phyloP scores from a whole-genome alignment of 2,797 vertebrate species.

The Sebastolobus alascanus region DNA sequence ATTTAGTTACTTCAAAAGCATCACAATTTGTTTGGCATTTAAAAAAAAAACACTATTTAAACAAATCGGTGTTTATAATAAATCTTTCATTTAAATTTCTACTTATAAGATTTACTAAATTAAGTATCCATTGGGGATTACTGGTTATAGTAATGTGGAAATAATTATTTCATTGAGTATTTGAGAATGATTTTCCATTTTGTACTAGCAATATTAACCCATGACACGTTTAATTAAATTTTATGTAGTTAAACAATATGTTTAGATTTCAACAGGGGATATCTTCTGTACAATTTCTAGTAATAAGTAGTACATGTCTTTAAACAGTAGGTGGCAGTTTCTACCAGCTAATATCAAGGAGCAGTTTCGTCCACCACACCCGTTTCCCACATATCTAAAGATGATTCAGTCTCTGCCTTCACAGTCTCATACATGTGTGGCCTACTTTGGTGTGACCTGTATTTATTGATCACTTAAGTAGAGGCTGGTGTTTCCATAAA shows the following conservation, averaged over 20 bases:
- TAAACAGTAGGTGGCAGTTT: slow-evolving; percentile 60
- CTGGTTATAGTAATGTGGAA: neutral
- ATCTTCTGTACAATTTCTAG: neutral
- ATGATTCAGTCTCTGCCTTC: neutral
- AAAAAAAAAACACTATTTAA: neutral
- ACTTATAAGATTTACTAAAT: neutral
- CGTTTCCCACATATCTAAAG: neutral
- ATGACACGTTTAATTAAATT: too few species aligned
- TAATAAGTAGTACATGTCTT: neutral
- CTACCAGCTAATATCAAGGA: neutral
- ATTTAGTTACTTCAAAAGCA: neutral
- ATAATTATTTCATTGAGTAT: neutral
- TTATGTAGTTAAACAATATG: too few species aligned
- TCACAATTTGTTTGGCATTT: neutral
- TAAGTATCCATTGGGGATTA: neutral
- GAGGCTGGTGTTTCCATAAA: neutral
- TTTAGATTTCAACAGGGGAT: neutral
- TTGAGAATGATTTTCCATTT: neutral
- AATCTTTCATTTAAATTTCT: neutral
- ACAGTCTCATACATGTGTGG: neutral
- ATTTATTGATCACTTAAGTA: too few species aligned
- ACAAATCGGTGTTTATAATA: neutral
- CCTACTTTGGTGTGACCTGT: fast-evolving
- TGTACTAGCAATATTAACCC: neutral
- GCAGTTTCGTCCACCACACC: slow-evolving; percentile 40